Base-by-base conservation (phyloP, 2,888 invertebrate genomes). In the Cacoxenus indagator region DNA sequence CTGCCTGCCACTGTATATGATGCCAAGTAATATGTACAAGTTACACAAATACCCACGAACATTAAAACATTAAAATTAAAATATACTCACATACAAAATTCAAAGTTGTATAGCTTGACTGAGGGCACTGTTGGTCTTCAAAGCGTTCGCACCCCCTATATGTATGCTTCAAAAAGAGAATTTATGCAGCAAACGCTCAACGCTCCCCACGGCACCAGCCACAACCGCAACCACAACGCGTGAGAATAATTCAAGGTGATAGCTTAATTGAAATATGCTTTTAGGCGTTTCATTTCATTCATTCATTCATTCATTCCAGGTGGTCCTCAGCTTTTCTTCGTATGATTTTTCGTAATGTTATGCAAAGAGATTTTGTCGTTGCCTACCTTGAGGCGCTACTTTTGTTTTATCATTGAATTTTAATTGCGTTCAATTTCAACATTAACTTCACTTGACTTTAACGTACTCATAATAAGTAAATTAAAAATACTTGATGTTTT, bases 231-330 rank as follows among this genome's bases (percentile, higher is more conserved):
- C 11, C 24, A 27, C 37, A 37, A 19, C 31, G 29, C 37, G 76
- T 78, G 83, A 79, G 81, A 83, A 83, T 84, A 84, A 84, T 85
- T 85, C 79, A 85, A 85, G 86, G 82, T 85, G 85, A 86, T 84
- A 79, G 84, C 85, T 85, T 85, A 86, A 85, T 85, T 85, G 85
- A 85, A 85, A 86, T 83, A 85, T 85, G 82, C 81, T 85, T 85
- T 84, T 84, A 84, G 85, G 84, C 84, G 77, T 79, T 82, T 76
- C 73, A 65, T 71, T 74, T 51, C 51, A 51, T 22, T 22, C 51
- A 51, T n/a, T 51, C 51, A 51, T n/a, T 51, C 19, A 17, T 48
- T 17, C 48, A 17, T 51, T 51, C 19, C 70, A 71, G 70, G 61
- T n/a, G n/a, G n/a, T n/a, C n/a, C n/a, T n/a, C n/a, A n/a, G n/a